phyloP scores from a whole-genome alignment of 2,888 invertebrate species.

The Pristionchus fissidentatus region DNA sequence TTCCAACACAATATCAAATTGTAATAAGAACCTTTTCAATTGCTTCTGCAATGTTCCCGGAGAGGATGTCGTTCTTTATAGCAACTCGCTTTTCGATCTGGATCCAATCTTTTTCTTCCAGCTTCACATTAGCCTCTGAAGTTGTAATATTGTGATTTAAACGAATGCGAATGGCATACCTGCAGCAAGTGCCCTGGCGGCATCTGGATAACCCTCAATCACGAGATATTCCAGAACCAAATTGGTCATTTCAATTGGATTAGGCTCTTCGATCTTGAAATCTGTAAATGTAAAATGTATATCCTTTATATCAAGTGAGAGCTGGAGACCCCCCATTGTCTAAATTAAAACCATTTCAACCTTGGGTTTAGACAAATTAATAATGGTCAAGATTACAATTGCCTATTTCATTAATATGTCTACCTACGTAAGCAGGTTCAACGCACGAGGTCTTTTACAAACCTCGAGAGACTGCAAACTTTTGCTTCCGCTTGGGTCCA shows the following conservation, averaged over 20 bases:
- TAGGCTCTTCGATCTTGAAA: slow-evolving; percentile 24
- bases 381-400: neutral
- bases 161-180: neutral
- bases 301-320: no score
- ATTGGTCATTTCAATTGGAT: slow-evolving; percentile 19
- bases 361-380: neutral
- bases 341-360: no score
- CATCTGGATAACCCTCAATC: slow-evolving; percentile 32
- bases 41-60: neutral
- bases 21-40: slow-evolving; percentile 31
- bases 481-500: neutral
- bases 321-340: no score
- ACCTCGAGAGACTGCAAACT: slow-evolving; percentile 8
- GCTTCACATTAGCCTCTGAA: slow-evolving; percentile 43
- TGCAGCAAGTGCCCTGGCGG: slow-evolving; percentile 23
- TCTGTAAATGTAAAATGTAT: no score
- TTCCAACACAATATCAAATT: neutral
- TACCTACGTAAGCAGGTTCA: neutral
- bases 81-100: slow-evolving; percentile 14
- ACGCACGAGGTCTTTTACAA: neutral
- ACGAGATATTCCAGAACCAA: slow-evolving; percentile 44
- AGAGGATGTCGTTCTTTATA: slow-evolving; percentile 14
- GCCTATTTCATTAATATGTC: no score
- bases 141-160: neutral
- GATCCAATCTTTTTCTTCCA: slow-evolving; percentile 34